Base-by-base conservation (phyloP, 1,140 invertebrate species). In the Acromyrmex charruanus region DNA sequence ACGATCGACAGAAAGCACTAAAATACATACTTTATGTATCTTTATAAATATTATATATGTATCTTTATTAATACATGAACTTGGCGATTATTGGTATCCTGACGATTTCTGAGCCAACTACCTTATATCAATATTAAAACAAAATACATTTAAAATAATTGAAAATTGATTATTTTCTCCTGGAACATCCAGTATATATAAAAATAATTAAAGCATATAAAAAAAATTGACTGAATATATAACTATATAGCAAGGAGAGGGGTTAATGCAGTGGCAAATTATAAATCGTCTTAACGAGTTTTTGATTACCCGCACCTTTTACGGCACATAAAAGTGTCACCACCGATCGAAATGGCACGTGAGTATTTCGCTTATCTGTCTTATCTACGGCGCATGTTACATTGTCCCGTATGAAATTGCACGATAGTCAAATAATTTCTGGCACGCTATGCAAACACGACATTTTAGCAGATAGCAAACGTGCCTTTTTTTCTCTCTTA, bases 241-340 rank as follows among this genome's bases (percentile, higher is more conserved):
- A 58, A 16, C 12, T 65, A 58, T 55, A 59, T 49, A 58, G 12
- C 18, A 55, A 18, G 14, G 31, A 25, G 44, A 66, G 31, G 77
- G 49, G 58, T 90, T 90, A 90, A 90, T 79, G 89, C 81, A 68
- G 53, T 79, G 61, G 89, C 85, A 90, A 92, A 91, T 90, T 93
- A 93, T 93, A 94, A 94, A 93, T 94, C 92, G 93, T 92, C 89
- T 92, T 93, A 94, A 94, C 92, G 93, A 94, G 92, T 82, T 93
- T 94, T 94, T 94, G 93, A 94, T 94, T 94, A 92, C 91, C 89
- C 53, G 82, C 39, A 74, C 92, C 88, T 90, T 90, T 87, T 88
- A 77, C 6, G 72, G 61, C 80, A 87, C 58, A 92, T 92, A 93
- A 92, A 93, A 92, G 86, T 93, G 92, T 93, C 93, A 93, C 90